These are phyloP conservation scores for Hydrozoanthus gracilis DNA, from an alignment of 92 coral and sea anemone genomes.

Conservation along the genomic window DNA sequence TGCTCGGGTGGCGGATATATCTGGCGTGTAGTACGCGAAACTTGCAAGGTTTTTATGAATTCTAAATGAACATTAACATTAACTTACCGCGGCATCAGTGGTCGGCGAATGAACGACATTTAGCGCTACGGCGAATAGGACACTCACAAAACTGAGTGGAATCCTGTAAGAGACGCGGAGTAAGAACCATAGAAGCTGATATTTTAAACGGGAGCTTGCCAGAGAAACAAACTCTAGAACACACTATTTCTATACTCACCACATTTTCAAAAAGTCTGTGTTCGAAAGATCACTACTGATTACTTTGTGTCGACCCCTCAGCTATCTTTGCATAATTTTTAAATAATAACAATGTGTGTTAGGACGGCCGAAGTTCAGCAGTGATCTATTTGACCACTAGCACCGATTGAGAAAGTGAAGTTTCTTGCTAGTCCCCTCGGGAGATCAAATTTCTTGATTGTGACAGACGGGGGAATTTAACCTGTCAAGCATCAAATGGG, in stretches of 20 bases:
- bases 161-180: slow-evolving; percentile 50
- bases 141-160: slow-evolving; percentile 53
- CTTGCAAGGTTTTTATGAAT: not conserved
- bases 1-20: slow-evolving; percentile 11
- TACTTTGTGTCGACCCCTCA: not conserved
- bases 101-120: slow-evolving; percentile 45
- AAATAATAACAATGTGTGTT: slow-evolving; percentile 36
- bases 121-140: slow-evolving; percentile 39
- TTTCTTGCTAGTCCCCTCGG: slow-evolving; percentile 66
- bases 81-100: slow-evolving; percentile 67
- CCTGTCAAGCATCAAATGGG: slow-evolving; percentile 44
- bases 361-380: slow-evolving; percentile 69
- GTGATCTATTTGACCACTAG: slow-evolving; percentile 68
- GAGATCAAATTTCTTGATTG: slow-evolving; percentile 71
- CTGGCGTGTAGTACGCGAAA: slow-evolving; percentile 17
- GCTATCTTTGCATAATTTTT: slow-evolving; percentile 45
- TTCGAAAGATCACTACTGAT: slow-evolving; percentile 6
- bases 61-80: not conserved
- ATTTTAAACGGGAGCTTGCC: slow-evolving; percentile 28
- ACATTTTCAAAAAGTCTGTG: slow-evolving; percentile 34
- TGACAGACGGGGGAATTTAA: slow-evolving; percentile 67
- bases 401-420: slow-evolving; percentile 79
- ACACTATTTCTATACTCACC: slow-evolving; percentile 22
- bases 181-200: slow-evolving; percentile 1
- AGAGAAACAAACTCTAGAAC: not conserved